Base-by-base conservation (phyloP, 2,888 invertebrate genomes). In the Hedya salicella region DNA sequence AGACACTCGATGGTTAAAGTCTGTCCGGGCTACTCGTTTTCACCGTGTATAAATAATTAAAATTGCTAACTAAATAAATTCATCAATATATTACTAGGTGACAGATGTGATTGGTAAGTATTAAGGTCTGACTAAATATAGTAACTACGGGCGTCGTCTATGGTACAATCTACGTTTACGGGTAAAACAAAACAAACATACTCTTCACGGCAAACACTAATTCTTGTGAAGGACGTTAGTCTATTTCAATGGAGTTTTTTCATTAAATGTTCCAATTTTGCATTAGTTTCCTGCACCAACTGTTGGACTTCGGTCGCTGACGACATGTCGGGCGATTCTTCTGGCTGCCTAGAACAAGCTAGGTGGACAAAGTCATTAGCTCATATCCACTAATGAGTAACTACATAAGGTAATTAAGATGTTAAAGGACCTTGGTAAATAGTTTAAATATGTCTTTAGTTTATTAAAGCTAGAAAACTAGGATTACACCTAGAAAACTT, bases 221-320 rank as follows among this genome's bases (percentile, higher is more conserved):
- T 53, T 68, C 69, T 64, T 69, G 65, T 49, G 54, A 65, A 66
- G 52, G 64, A 71, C 60, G 49, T 62, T 66, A 60, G 62, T 65
- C 4, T 73, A 69, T 71, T 62, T 85, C 73, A 67, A 71, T 75
- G 57, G 59, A 87, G 74, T 73, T 76, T 82, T 82, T 78, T 82
- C 76, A 89, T 77, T 21, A 84, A 79, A 21, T 46, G 53, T 53
- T 84, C 82, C 68, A 89, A 83, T 78, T 83, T 87, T 73, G 64
- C 71, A 74, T 76, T 83, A 32, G 82, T 84, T 53, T 73, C 78
- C 73, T 83, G 79, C 76, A 87, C 86, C 80, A 88, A 77, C 70
- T 79, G 77, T 57, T 76, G 79, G 62, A 86, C 71, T 73, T 79
- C 82, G 1, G 8, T 32, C 32, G 3, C 17, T 5, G n/a, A 17